Evolutionary conservation across 2,888 invertebrate genomes (phyloP).

Genomic region (Scaptodrosophila latifasciaeformis): DNA sequence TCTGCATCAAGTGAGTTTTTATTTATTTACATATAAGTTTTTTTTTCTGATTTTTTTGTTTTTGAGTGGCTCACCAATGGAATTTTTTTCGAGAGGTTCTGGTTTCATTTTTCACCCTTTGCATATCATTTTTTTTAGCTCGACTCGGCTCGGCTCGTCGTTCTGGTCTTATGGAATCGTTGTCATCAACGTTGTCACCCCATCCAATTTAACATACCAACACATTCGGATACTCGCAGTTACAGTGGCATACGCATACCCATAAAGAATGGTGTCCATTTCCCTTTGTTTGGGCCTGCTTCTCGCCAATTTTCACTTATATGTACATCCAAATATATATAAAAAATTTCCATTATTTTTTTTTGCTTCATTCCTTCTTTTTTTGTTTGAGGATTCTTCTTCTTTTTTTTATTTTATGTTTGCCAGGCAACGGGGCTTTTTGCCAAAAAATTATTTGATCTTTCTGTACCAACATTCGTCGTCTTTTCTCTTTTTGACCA

Average conservation of each 20-base stretch:
- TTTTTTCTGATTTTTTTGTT: constrained; percentile 12
- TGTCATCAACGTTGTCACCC: constrained; percentile 12
- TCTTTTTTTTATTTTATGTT: constrained; percentile 1
- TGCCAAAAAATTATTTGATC: constrained; percentile 49
- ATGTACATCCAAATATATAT: constrained; percentile 7
- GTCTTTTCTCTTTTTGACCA: constrained; percentile 1
- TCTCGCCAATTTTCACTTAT: constrained; percentile 32
- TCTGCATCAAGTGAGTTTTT: constrained; percentile 14
- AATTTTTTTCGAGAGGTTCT: too few species aligned
- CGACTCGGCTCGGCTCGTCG: not conserved
- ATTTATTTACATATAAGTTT: constrained; percentile 2
- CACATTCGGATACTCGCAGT: constrained; percentile 4
- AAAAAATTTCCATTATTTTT: constrained; percentile 17
- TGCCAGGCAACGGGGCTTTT: constrained; percentile 32
- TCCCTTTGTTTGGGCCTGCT: constrained; percentile 32
- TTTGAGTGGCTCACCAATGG: constrained; percentile 21
- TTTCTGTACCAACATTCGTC: constrained; percentile 15
- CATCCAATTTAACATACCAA: constrained; percentile 10
- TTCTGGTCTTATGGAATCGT: constrained; percentile 36
- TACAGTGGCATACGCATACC: constrained; percentile 15
- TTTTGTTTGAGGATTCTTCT: constrained; percentile 1
- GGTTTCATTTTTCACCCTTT: too few species aligned
- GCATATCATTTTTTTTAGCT: too few species aligned
- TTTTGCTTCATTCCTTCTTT: not conserved
- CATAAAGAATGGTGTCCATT: constrained; percentile 38